Evolutionary conservation across 2,888 invertebrate species (phyloP), one percentile per base, ranked within the genome.

Genomic region (Pandemis heparana): DNA sequence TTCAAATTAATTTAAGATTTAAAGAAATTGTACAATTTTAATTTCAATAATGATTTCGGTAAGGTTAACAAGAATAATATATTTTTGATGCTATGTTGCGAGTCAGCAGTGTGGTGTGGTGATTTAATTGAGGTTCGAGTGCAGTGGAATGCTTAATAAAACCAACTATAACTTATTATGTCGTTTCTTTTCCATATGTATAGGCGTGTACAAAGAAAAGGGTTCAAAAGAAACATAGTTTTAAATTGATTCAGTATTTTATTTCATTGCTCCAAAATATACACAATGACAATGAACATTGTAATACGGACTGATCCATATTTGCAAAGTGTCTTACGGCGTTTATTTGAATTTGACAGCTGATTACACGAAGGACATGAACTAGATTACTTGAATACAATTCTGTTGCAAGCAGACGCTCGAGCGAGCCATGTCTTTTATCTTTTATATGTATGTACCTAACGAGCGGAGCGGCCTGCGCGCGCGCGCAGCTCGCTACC

Each of bases 231-330:
- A 85, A 84, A 77, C 75, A 80, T 32, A 75, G 41, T 64, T 56
- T 76, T 85, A 84, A 87, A 88, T 92, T 91, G 89, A 88, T 89
- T 93, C 90, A 92, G 90, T 92, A 92, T 93, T 94, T 94, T 92
- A 93, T 92, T 94, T 86, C 92, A 92, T 92, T 92, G 92, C 88
- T 92, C 88, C 92, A 94, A 94, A 94, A 94, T 94, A 94, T 94
- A 94, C 94, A 94, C 92, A 93, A 91, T 88, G 94, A 94, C 92
- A 89, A 73, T 73, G 73, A 89, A 86, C 87, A 91, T 88, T 86
- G 90, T 87, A 89, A 90, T 85, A 85, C 90, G 90, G 88, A 87
- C 87, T 82, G 80, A 85, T 85, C 89, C 91, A 91, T 83, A 89
- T 89, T 90, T 86, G 87, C 89, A 87, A 85, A 84, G 89, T 91